Percentiles rank a stretch among this genome's conserved stretches.
These are phyloP conservation scores for Stigmatopora nigra DNA, from an alignment of 2,113 vertebrate species.

Conservation along the genomic window DNA sequence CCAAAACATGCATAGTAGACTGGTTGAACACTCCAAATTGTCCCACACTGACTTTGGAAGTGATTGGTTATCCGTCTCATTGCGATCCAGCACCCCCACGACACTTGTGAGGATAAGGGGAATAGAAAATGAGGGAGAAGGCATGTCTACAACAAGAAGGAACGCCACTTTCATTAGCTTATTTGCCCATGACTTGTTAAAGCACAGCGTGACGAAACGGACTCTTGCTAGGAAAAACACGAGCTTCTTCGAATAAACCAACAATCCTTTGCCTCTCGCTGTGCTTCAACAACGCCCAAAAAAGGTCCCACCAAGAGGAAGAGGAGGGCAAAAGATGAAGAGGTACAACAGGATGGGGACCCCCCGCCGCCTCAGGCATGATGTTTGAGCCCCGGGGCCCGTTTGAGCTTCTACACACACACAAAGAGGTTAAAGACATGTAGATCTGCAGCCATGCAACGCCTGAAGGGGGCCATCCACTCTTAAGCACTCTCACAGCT, in stretches of 20 bases:
- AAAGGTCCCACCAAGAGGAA: slow-evolving; percentile 41
- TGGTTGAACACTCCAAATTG: too few relatives aligned
- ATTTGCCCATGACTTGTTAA: slow-evolving; percentile 69
- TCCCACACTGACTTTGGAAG: too few relatives aligned
- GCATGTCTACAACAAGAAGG: slow-evolving; percentile 10
- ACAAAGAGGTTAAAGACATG: slow-evolving; percentile 70
- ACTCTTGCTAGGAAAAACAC: slow-evolving; percentile 67
- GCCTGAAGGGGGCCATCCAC: slow-evolving; percentile 59
- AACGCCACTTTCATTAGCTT: slow-evolving; percentile 26
- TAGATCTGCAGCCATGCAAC: slow-evolving; percentile 71
- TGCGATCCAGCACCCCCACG: too few relatives aligned
- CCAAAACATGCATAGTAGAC: too few relatives aligned
- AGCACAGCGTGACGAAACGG: slow-evolving; percentile 61
- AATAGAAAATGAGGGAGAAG: too few relatives aligned
- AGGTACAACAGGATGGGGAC: slow-evolving; percentile 3
- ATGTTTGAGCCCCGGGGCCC: slow-evolving; percentile 56
- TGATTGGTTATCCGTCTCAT: too few relatives aligned
- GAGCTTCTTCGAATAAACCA: slow-evolving; percentile 61
- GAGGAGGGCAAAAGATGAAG: slow-evolving; percentile 14
- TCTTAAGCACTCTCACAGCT: slow-evolving; percentile 72
- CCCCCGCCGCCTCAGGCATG: slow-evolving; percentile 55
- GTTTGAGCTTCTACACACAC: slow-evolving; percentile 58
- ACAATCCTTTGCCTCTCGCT: slow-evolving; percentile 52
- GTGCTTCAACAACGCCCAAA: slow-evolving; percentile 35
- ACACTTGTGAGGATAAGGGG: too few relatives aligned